phyloP scores from a whole-genome alignment of 1,140 invertebrate species.

The Amphibalanus amphitrite region DNA sequence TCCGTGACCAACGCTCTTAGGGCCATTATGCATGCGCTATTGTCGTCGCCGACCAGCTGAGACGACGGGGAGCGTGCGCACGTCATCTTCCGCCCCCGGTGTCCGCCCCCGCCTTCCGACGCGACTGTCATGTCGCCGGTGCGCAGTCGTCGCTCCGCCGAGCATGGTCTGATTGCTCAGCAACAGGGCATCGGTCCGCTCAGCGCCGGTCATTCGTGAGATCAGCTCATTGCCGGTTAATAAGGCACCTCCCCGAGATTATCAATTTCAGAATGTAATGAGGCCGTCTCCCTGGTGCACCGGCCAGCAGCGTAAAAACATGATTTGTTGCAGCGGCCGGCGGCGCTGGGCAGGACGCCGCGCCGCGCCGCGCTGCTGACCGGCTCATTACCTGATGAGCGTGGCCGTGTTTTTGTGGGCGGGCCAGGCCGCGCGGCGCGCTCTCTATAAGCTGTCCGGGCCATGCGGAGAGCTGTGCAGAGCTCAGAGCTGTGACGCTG shows the following conservation, averaged over 20 bases:
- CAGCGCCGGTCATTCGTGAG: neutral
- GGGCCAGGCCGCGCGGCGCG: no score
- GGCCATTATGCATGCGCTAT: neutral
- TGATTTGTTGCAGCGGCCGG: neutral
- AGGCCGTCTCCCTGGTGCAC: neutral
- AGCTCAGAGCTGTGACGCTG: no score
- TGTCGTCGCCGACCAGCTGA: neutral
- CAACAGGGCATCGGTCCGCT: neutral
- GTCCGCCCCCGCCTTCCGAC: no score
- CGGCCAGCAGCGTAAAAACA: neutral
- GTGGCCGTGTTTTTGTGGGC: neutral
- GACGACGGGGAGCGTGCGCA: no score
- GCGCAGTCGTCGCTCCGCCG: neutral
- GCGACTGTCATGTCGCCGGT: neutral
- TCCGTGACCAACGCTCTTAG: neutral
- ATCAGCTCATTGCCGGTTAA: neutral
- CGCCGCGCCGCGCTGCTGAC: neutral
- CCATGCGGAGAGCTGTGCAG: no score
- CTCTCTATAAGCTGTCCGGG: no score
- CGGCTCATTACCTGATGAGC: neutral
- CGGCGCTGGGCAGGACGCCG: no score
- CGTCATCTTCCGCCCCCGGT: no score
- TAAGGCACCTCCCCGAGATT: neutral
- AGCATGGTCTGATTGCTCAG: neutral
- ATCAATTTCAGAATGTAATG: neutral